Evolutionary conservation across 2,113 vertebrate genomes (phyloP), one percentile per base, ranked within the genome.

Genomic region (Mormoops blainvillei): DNA sequence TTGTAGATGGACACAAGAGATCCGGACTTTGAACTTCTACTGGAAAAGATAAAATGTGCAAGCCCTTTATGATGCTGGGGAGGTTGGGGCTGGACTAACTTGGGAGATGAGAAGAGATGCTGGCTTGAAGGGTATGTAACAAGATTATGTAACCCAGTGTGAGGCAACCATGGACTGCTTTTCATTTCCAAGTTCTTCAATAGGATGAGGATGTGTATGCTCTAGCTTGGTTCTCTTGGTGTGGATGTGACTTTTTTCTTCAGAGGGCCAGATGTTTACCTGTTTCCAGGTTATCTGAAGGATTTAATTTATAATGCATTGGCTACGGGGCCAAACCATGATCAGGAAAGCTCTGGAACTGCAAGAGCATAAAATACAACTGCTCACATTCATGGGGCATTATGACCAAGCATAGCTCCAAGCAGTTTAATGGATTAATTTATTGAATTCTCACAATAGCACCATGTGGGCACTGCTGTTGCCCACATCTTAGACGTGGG

Each of bases 1-100:
- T 95, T 87, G 33, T 45, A 98, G 97, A 93, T 96, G 96, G 92
- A 89, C 10, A 88, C 0, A 16, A 38, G 76, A 63, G 54, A 54
- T 48, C 71, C 0, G 0, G 45, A 87, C 70, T 90, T 90, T 94
- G 43, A 96, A n/a, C 33, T 0, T 63, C 61, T 18, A 3, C 52
- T 22, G 36, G 65, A 36, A 58, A 65, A 91, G 26, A 82, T 33
- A 73, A 54, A 52, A 80, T 22, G 33, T 28, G 12, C 28, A 87
- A 52, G 22, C 28, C 31, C 83, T 85, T 65, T 33, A 9, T 45
- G 52, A 70, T 54, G 41, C 36, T 50, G 31, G 28, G 2, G 18
- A 87, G 31, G 14, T n/a, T 4, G 18, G 33, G 36, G 4, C 71
- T 78, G 74, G 41, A 50, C 20, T 82, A 54, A 84, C 19, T 58